Evolutionary conservation across 1,140 invertebrate genomes (phyloP).

Genomic region (Brachionus calyciflorus): DNA sequence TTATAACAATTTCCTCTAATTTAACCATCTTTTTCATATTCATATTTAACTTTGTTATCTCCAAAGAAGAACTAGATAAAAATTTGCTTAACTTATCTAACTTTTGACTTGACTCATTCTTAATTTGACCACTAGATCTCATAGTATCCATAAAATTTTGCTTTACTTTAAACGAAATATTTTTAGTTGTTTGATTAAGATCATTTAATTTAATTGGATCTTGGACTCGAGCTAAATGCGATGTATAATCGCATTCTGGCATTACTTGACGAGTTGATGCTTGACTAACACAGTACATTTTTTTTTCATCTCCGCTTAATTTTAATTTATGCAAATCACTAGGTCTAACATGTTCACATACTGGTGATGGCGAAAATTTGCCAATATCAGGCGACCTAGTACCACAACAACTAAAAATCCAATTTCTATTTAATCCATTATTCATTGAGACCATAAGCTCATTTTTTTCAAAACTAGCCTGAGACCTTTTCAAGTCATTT

Average conservation of each 20-base stretch:
- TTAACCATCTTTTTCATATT: conserved; percentile 43
- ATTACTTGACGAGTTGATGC: conserved; percentile 29
- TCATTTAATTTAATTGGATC: conserved; percentile 13
- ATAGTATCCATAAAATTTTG: neutral
- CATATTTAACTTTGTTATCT: neutral
- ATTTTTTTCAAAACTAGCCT: conserved; percentile 23
- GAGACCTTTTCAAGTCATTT: conserved; percentile 1
- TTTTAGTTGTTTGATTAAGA: neutral
- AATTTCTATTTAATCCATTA: conserved; percentile 17
- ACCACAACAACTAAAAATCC: conserved; percentile 37
- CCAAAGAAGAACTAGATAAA: neutral
- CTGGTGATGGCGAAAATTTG: conserved; percentile 31
- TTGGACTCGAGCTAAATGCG: conserved; percentile 15
- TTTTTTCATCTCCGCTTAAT: neutral
- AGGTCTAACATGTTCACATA: conserved; percentile 39
- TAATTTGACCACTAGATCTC: neutral
- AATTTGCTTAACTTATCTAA: neutral
- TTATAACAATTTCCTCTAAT: conserved; percentile 17
- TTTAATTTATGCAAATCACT: conserved; percentile 4
- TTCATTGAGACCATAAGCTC: conserved; percentile 21
- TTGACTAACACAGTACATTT: neutral
- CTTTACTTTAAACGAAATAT: conserved; percentile 22
- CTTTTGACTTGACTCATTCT: neutral
- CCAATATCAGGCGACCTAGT: neutral
- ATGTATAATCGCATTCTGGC: conserved; percentile 26